Evolutionary conservation across 2,888 invertebrate genomes (phyloP).

Genomic region (Hemistola chrysoprasaria): DNA sequence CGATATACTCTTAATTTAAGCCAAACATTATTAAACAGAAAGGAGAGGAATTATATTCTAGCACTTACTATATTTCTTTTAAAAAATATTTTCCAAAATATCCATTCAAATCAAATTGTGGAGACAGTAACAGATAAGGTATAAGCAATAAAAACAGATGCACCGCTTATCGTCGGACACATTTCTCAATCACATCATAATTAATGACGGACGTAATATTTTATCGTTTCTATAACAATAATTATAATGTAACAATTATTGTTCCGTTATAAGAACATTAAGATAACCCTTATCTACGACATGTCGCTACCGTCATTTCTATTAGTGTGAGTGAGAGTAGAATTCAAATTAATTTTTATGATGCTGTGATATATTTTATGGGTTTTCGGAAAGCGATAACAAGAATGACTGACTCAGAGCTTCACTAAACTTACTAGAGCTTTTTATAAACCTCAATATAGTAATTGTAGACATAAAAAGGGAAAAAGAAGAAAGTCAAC

Average conservation of each 20-base stretch:
- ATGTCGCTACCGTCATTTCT: neutral
- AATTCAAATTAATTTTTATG: neutral
- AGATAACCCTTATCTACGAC: conserved; percentile 45
- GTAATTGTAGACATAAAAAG: no score
- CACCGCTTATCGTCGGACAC: conserved; percentile 47
- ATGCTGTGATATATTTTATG: neutral
- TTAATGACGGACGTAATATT: conserved; percentile 64
- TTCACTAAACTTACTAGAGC: no score
- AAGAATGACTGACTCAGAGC: no score
- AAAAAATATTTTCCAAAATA: no score
- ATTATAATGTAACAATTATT: conserved; percentile 78
- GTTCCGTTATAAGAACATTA: conserved; percentile 66
- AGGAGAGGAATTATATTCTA: no score
- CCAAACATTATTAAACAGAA: no score
- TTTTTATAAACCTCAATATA: no score
- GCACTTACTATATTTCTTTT: no score
- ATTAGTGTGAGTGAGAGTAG: neutral
- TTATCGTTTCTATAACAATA: conserved; percentile 66
- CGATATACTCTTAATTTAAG: no score
- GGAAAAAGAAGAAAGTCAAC: no score
- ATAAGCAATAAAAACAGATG: conserved; percentile 5
- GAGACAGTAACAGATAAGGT: neutral
- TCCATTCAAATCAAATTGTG: no score
- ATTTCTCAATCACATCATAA: conserved; percentile 70
- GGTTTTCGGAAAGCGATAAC: no score